Evolutionary conservation across 1,140 invertebrate species (phyloP).

Genomic region (Telenomus remus): DNA sequence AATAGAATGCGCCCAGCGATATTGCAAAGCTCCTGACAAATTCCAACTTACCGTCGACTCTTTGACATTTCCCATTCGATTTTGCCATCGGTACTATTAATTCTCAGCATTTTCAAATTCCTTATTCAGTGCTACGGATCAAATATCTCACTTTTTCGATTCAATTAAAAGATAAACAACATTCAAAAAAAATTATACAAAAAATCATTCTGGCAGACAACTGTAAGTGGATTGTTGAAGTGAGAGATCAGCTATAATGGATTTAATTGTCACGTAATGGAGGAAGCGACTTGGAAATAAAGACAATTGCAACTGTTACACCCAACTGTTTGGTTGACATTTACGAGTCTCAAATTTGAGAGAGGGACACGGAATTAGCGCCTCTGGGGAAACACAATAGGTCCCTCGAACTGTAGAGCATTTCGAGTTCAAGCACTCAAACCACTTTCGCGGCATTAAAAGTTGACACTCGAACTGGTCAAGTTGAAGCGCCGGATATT

Average conservation of each 20-base stretch:
- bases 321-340: constrained; percentile 34
- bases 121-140: no score
- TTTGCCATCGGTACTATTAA: no score
- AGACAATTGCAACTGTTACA: constrained; percentile 36
- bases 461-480: constrained; percentile 57
- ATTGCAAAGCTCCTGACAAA: constrained; percentile 18
- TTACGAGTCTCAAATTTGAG: constrained; percentile 44
- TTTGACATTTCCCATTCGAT: no score
- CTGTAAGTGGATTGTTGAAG: no score
- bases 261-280: no score
- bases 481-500: constrained; percentile 56
- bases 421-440: constrained; percentile 51
- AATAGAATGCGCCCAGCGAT: not conserved
- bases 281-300: not conserved
- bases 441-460: constrained; percentile 53
- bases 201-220: no score
- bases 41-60: constrained; percentile 23
- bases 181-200: no score
- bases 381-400: constrained; percentile 53
- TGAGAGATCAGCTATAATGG: no score
- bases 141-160: no score
- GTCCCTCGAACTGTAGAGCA: constrained; percentile 31
- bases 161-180: no score
- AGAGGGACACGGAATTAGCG: constrained; percentile 35
- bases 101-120: no score